Base-by-base conservation (phyloP, 2,113 vertebrate species). In the Oreochromis niloticus region DNA sequence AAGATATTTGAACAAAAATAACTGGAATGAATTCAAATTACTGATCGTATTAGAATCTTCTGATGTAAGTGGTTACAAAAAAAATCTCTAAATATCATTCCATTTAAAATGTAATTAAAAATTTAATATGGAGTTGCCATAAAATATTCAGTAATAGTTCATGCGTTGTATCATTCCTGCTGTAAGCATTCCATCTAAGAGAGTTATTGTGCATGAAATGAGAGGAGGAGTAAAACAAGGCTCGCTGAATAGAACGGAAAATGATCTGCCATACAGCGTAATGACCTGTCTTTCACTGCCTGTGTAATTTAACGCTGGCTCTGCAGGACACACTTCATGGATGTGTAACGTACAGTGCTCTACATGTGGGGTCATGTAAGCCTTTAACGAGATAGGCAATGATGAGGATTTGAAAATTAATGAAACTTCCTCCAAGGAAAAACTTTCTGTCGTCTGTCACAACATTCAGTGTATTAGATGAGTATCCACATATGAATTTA, bases 201-300 rank as follows among this genome's bases (percentile, higher is more conserved):
- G 80, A 83, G 83, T 93, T 93, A 93, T 92, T 92, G 90, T 88
- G 89, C 90, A 85, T 94, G 92, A 94, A 92, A 93, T 93, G 89
- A 91, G 91, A 89, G 89, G 83, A 87, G 82, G 89, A 90, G 89
- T 92, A 68, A 91, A 95, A 91, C 90, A 91, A 92, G 90, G 66
- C 81, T 9, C 36, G 66, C 7, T 82, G 92, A 91, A 56, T 66
- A 56, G 63, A 88, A 92, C 14, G 56, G 88, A 86, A 91, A 92
- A 94, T 82, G 4, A 95, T 89, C 84, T 88, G 73, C 86, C 89
- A 39, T 17, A 9, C 82, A 55, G 61, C 11, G 75, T 90, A 80
- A 91, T 90, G 91, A 82, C 89, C 86, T 81, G 86, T 87, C 90
- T 78, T 89, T 85, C 86, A 27, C 85, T 91, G 80, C 87, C 89